Conservation (phyloP, 2,113 vertebrate genomes). For the Helogale parvula region DNA sequence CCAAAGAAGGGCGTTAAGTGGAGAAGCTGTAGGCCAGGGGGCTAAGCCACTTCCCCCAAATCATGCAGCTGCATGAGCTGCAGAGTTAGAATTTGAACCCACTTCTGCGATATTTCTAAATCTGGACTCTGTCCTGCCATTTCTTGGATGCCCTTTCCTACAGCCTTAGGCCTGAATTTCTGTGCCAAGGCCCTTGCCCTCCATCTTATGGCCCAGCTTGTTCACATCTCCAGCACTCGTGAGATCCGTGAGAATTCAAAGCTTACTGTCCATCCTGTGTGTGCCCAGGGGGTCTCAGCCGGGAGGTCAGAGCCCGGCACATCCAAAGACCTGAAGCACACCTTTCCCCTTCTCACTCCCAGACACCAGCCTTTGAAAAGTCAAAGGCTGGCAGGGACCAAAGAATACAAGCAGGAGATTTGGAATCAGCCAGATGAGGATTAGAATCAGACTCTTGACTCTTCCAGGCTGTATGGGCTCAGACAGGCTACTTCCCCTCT, state of each 20-base stretch:
- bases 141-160: neutral
- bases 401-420: neutral
- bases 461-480: neutral
- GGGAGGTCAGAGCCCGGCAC: neutral
- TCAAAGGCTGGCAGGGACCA: neutral
- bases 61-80: neutral
- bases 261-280: neutral
- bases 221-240: neutral
- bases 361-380: neutral
- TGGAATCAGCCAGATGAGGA: neutral
- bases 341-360: neutral
- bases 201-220: neutral
- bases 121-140: neutral
- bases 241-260: neutral
- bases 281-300: neutral
- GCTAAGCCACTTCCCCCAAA: neutral
- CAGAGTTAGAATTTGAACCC: neutral
- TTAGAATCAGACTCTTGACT: neutral
- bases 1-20: neutral
- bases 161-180: neutral
- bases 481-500: neutral
- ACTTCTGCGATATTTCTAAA: neutral
- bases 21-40: neutral
- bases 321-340: neutral
- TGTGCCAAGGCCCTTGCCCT: no score